A percentile compares a stretch with the other conserved stretches of the same genome.
These are phyloP conservation scores for Actinostola sp. DNA, from an alignment of 92 coral and sea anemone species.

Conservation along the genomic window DNA sequence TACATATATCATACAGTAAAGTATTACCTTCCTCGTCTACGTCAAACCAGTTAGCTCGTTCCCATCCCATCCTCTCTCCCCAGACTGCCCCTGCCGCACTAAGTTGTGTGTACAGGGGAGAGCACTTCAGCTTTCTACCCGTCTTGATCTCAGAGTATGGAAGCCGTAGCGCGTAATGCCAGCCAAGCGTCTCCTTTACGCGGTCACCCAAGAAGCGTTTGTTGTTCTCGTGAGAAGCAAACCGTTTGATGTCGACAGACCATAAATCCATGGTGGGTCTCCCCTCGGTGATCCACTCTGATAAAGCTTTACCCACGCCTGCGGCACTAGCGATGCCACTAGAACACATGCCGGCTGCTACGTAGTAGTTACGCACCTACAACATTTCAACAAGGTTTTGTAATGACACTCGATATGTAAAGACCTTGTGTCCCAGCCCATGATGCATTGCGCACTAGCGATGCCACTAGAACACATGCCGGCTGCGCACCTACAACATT, in stretches of 20 bases:
- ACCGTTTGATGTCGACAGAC: conserved; percentile 90
- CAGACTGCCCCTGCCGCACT: conserved; percentile 80
- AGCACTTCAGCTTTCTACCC: conserved; percentile 54
- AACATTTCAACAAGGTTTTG: too few relatives aligned
- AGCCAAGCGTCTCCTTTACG: conserved; percentile 73
- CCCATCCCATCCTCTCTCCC: conserved; percentile 92
- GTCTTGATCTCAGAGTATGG: conserved; percentile 71
- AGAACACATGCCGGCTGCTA: too few relatives aligned
- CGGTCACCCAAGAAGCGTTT: conserved; percentile 83
- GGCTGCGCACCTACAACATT: too few relatives aligned
- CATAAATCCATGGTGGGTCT: conserved; percentile 88
- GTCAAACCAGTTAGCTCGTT: conserved; percentile 73
- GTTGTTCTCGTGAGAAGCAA: conserved; percentile 82
- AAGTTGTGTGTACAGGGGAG: conserved; percentile 69
- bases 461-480: too few relatives aligned
- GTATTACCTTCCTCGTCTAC: conserved; percentile 62
- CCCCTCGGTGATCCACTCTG: conserved; percentile 93
- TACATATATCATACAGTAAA: too few relatives aligned
- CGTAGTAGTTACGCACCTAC: too few relatives aligned
- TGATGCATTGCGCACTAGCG: too few relatives aligned
- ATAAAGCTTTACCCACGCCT: conserved; percentile 93
- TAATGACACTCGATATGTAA: too few relatives aligned
- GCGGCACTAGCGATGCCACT: too few relatives aligned
- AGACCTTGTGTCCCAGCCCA: too few relatives aligned
- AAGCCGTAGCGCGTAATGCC: conserved; percentile 75